phyloP scores from a whole-genome alignment of 2,113 vertebrate species.

The Lutjanus erythropterus region DNA sequence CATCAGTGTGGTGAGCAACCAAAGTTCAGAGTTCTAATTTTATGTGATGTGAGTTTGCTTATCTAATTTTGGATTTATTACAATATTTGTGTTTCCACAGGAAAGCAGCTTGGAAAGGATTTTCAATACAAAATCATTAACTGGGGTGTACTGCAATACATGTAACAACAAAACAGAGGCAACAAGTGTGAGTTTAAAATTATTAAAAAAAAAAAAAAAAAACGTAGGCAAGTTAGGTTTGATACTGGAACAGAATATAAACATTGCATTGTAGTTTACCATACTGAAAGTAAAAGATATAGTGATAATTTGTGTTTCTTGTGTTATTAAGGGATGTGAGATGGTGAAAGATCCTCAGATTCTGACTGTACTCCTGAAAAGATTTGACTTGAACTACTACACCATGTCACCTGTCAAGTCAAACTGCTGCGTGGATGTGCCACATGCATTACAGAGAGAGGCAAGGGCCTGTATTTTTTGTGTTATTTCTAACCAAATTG shows the following conservation, averaged over 20 bases:
- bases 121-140: constrained; percentile 17
- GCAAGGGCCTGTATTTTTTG: not conserved
- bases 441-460: constrained; percentile 15
- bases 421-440: constrained; percentile 23
- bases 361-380: constrained; percentile 44
- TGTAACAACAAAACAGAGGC: too few relatives aligned
- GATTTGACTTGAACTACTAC: too few relatives aligned
- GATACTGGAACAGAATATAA: too few relatives aligned
- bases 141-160: not conserved
- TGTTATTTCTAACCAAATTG: too few relatives aligned
- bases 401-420: too few relatives aligned
- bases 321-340: constrained; percentile 51
- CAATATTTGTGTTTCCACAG: constrained; percentile 26
- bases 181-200: constrained; percentile 20
- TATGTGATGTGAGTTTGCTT: too few relatives aligned
- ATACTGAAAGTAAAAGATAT: too few relatives aligned
- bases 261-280: too few relatives aligned
- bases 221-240: too few relatives aligned
- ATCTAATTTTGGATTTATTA: not conserved
- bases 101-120: constrained; percentile 2
- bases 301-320: too few relatives aligned
- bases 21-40: too few relatives aligned
- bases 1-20: constrained; percentile 39
- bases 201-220: too few relatives aligned
- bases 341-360: constrained; percentile 54